Evolutionary conservation across 2,888 invertebrate genomes (phyloP).

Genomic region (Polydrusus cervinus): DNA sequence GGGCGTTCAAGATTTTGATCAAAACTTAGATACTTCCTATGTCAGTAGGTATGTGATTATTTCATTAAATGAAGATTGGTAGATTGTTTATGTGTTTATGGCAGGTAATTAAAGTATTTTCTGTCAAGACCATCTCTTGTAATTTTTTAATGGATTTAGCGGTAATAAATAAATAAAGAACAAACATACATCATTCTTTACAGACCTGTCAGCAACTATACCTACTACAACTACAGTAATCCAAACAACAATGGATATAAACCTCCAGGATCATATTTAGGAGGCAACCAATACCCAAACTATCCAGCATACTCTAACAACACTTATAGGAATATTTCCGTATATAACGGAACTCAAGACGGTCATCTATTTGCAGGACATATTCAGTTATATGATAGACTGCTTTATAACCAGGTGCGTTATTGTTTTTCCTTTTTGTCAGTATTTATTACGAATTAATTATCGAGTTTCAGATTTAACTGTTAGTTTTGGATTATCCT

Average conservation of each 20-base stretch:
- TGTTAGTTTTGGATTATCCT: too few relatives aligned
- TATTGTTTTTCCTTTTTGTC: conserved; percentile 47
- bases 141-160: too few relatives aligned
- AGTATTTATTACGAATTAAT: not conserved
- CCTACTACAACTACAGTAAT: conserved; percentile 19
- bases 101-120: too few relatives aligned
- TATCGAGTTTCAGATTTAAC: not conserved
- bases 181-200: not conserved
- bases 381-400: conserved; percentile 61
- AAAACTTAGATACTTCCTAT: too few relatives aligned
- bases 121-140: too few relatives aligned
- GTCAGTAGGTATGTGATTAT: too few relatives aligned
- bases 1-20: too few relatives aligned
- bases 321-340: conserved; percentile 1
- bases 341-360: conserved; percentile 53
- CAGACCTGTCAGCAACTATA: conserved; percentile 16
- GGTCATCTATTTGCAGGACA: conserved; percentile 66
- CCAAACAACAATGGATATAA: conserved; percentile 25
- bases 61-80: too few relatives aligned
- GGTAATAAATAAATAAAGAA: not conserved
- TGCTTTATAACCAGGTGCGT: conserved; percentile 65
- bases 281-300: conserved; percentile 17
- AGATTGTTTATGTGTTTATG: too few relatives aligned
- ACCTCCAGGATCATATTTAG: conserved; percentile 34
- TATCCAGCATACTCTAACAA: conserved; percentile 25